phyloP scores from a whole-genome alignment of 92 coral and sea anemone genomes.

The Palythoa grandis region DNA sequence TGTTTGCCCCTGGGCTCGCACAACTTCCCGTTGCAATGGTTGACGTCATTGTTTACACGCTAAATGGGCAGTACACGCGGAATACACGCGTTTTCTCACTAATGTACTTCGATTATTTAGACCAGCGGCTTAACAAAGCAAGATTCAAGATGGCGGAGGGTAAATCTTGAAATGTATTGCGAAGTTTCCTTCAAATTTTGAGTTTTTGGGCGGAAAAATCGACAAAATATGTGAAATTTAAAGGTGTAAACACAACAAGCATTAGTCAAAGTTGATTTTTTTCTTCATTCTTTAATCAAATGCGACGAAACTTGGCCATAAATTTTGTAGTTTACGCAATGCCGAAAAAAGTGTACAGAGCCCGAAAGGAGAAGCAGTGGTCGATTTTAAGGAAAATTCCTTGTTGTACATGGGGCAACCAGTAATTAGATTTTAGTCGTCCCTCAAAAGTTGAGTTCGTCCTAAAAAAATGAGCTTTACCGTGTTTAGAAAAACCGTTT shows the following conservation, averaged over 20 bases:
- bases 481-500: no score
- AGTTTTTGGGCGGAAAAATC: background rate
- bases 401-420: no score
- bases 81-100: slow-evolving; percentile 7
- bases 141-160: slow-evolving; percentile 4
- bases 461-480: no score
- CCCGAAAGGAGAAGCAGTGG: background rate
- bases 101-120: background rate
- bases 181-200: background rate
- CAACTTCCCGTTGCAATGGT: background rate
- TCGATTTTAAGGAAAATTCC: no score
- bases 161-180: background rate
- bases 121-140: background rate
- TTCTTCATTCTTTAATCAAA: background rate
- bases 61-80: background rate
- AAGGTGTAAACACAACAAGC: background rate
- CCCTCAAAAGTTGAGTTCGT: no score
- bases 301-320: background rate
- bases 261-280: slow-evolving; percentile 1
- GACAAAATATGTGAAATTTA: background rate
- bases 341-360: background rate
- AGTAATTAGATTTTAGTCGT: no score
- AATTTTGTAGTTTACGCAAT: background rate
- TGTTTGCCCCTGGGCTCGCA: background rate
- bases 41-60: background rate